Evolutionary conservation across 2,797 vertebrate genomes (phyloP), one percentile per base, ranked within the genome.

Genomic region (Fringilla coelebs): DNA sequence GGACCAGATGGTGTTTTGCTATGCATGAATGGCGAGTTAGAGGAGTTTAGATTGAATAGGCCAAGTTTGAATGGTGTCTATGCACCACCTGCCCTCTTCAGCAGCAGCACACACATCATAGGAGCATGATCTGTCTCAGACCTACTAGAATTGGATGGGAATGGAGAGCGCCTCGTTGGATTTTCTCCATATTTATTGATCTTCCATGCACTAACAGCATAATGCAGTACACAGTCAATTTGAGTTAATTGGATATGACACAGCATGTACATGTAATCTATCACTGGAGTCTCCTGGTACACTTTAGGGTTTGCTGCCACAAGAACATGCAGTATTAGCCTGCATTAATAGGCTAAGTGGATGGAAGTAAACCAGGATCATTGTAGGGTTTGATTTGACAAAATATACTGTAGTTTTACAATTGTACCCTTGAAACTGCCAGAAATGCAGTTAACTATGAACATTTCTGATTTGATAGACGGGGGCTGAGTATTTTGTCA

Each of bases 1-100:
- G 98, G 98, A 99, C 99, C 99, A 99, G 99, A 99, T 99, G 99
- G 99, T 99, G 99, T 99, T 99, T 99, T 99, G 99, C 99, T 99
- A 99, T 99, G 99, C 99, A 99, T 99, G 99, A 99, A 99, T 99
- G 99, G 99, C 98, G 98, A 98, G 98, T 99, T 98, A 98, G 99
- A 99, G 98, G 98, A 99, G 98, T 98, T 98, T 98, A 98, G 98
- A 98, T 98, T 99, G 99, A 99, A 99, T 99, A 99, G 99, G 98
- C 99, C 98, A 98, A 98, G 98, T 99, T 98, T 99, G 99, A 99
- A 99, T 99, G 99, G 99, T 99, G 99, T 99, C 99, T 99, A 98
- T 98, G 98, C 98, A 99, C 99, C 99, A 99, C 99, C 99, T 99
- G 99, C 99, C 99, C 98, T 97, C 98, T 99, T 98, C 98, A 98